Conservation (phyloP, 1,140 invertebrate genomes). For the Oryctes rhinoceros region DNA sequence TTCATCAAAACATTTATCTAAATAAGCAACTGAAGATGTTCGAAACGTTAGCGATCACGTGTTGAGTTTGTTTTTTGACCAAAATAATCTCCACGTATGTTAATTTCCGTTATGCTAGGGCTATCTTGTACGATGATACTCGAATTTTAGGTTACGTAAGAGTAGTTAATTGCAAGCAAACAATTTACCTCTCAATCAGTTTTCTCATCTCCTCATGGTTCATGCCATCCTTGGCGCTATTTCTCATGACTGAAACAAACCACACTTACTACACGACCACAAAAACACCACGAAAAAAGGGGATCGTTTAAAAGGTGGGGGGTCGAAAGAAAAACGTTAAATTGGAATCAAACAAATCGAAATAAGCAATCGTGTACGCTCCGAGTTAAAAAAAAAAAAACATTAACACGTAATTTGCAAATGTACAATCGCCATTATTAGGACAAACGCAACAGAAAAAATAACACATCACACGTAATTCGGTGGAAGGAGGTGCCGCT, state of each 20-base stretch:
- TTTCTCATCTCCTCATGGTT: slow-evolving; percentile 94
- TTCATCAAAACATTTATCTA: too few relatives aligned
- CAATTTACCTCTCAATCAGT: slow-evolving; percentile 92
- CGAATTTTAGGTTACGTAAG: not conserved
- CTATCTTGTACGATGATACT: not conserved
- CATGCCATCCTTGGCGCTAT: slow-evolving; percentile 85
- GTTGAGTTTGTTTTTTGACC: not conserved
- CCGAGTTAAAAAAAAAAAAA: slow-evolving; percentile 44
- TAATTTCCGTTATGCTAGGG: not conserved
- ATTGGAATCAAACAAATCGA: too few relatives aligned
- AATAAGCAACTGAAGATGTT: too few relatives aligned
- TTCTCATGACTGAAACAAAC: slow-evolving; percentile 74
- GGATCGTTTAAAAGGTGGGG: slow-evolving; percentile 49
- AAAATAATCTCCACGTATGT: slow-evolving; percentile 12
- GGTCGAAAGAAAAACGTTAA: not conserved
- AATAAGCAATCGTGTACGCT: too few relatives aligned
- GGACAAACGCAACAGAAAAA: not conserved
- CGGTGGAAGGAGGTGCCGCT: too few relatives aligned
- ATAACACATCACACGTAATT: not conserved
- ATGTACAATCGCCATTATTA: not conserved
- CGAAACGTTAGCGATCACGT: too few relatives aligned
- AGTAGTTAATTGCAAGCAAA: slow-evolving; percentile 20
- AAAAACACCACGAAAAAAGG: slow-evolving; percentile 59
- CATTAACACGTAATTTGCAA: slow-evolving; percentile 42
- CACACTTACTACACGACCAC: slow-evolving; percentile 62